Evolutionary conservation across 2,888 invertebrate species (phyloP).

Genomic region (Oasisia sp.): DNA sequence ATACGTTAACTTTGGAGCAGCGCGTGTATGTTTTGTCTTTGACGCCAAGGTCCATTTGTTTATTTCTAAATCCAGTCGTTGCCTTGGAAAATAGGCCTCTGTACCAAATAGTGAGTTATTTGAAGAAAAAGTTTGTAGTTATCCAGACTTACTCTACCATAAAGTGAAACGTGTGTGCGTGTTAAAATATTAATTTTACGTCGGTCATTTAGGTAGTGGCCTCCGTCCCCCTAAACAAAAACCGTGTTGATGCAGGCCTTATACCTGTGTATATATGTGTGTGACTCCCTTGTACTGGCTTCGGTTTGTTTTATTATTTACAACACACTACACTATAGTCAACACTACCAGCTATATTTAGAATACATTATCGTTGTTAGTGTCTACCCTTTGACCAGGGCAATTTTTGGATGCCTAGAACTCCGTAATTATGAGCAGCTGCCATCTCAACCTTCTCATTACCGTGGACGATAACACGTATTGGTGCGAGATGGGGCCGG

Average conservation of each 20-base stretch:
- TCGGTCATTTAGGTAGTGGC: too few relatives aligned
- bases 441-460: not conserved
- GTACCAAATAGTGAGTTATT: too few relatives aligned
- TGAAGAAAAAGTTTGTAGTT: too few relatives aligned
- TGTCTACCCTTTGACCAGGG: not conserved
- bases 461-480: not conserved
- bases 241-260: not conserved
- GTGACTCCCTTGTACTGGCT: not conserved
- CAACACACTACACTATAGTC: not conserved
- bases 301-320: not conserved
- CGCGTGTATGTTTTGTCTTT: too few relatives aligned
- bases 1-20: not conserved
- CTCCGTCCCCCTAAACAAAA: too few relatives aligned
- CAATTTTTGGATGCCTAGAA: not conserved
- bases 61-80: too few relatives aligned
- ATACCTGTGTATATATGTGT: not conserved
- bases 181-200: too few relatives aligned
- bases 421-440: too few relatives aligned
- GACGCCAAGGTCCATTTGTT: too few relatives aligned
- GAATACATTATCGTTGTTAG: not conserved
- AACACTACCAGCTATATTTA: not conserved
- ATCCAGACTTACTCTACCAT: too few relatives aligned
- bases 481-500: not conserved
- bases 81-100: too few relatives aligned
- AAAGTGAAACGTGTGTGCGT: too few relatives aligned